These are phyloP conservation scores for Halesus radiatus DNA, from an alignment of 1,140 invertebrate species.

Conservation along the genomic window DNA sequence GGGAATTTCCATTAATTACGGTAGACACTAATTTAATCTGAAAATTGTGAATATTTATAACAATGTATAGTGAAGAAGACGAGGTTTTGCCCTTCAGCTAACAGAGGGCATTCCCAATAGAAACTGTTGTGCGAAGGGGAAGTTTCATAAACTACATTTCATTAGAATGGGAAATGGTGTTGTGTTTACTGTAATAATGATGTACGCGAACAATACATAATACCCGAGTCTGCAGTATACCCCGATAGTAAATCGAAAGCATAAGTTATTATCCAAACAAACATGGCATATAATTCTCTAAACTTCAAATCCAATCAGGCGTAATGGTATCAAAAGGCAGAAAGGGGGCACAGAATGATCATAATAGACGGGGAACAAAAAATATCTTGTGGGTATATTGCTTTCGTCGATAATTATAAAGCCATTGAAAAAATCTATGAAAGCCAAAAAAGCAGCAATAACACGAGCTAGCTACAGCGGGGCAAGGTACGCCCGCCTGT, in stretches of 20 bases:
- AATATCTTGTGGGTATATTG: constrained; percentile 30
- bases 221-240: no score
- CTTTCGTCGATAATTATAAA: constrained; percentile 37
- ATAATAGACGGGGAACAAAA: constrained; percentile 35
- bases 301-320: constrained; percentile 34
- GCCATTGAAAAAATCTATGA: constrained; percentile 23
- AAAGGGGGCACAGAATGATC: constrained; percentile 14
- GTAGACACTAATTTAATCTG: no score
- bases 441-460: constrained; percentile 34
- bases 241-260: constrained; percentile 11
- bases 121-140: no score
- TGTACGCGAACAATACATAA: no score
- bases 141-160: no score
- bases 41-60: no score
- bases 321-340: constrained; percentile 31
- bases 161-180: no score
- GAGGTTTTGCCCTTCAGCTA: no score
- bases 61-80: no score
- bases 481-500: neutral
- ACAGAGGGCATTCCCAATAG: no score
- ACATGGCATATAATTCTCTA: neutral
- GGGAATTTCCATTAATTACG: no score
- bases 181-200: no score
- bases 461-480: neutral
- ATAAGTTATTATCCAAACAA: constrained; percentile 36